Conservation (phyloP, 2,113 vertebrate species). For the Formicarius rufipectus region DNA sequence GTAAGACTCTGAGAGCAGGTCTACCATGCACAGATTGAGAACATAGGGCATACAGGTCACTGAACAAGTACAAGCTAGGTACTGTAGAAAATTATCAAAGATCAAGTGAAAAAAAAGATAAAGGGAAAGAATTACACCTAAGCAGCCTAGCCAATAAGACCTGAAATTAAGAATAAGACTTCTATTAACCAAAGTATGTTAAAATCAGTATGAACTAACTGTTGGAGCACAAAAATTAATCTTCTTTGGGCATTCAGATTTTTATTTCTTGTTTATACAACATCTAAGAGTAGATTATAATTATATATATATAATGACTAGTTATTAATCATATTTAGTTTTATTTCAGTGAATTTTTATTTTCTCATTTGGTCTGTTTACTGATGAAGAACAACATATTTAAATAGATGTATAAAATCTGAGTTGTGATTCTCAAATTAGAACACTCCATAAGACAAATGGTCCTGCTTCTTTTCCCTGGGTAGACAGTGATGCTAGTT, state of each 20-base stretch:
- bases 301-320: not conserved
- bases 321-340: not conserved
- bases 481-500: not conserved
- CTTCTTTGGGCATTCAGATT: not conserved
- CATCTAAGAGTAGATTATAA: not conserved
- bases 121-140: not conserved
- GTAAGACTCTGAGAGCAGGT: not conserved
- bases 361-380: not conserved
- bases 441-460: not conserved
- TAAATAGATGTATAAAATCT: not conserved
- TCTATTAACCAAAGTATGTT: not conserved
- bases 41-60: not conserved
- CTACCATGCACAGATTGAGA: not conserved
- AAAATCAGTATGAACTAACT: not conserved
- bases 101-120: not conserved
- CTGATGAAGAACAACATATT: not conserved
- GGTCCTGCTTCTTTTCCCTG: not conserved
- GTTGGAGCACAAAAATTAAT: not conserved
- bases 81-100: not conserved
- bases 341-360: not conserved
- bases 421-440: not conserved
- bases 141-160: not conserved
- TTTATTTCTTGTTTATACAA: not conserved
- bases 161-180: not conserved
- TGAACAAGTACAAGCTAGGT: not conserved